Evolutionary conservation across 2,113 vertebrate genomes (phyloP).

Genomic region (Tiliqua scincoides): DNA sequence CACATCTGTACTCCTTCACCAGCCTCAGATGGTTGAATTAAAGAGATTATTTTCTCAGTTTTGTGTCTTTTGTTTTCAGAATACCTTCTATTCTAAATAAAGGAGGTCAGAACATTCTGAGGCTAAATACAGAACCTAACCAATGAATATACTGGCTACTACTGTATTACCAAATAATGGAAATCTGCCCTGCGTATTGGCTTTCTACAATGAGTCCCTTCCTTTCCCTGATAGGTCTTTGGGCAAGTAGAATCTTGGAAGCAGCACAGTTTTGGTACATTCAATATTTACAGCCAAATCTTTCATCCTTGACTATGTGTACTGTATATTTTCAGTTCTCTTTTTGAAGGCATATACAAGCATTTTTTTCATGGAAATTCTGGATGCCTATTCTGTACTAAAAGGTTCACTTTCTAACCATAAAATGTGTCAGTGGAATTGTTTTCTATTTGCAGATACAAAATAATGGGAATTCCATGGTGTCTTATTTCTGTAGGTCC

Average conservation of each 20-base stretch:
- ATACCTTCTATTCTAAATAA: neutral
- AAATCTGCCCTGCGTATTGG: neutral
- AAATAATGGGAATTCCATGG: slow-evolving; percentile 12
- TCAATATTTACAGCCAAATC: neutral
- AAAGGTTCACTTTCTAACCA: slow-evolving; percentile 5
- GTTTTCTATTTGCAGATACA: neutral
- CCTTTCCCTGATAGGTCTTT: neutral
- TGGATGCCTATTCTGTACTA: neutral
- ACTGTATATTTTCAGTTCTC: neutral
- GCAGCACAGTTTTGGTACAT: neutral
- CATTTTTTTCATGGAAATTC: neutral
- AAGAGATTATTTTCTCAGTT: no score
- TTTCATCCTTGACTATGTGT: neutral
- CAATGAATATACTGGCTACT: no score
- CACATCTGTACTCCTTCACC: no score
- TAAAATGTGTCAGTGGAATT: neutral
- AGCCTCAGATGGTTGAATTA: no score
- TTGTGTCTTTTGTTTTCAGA: no score
- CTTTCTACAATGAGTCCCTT: neutral
- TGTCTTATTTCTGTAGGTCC: neutral
- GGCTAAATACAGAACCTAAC: neutral
- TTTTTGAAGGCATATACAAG: fast-evolving
- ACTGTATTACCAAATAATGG: neutral
- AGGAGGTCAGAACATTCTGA: neutral
- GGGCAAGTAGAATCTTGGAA: neutral